These are phyloP conservation scores for Plebejus argus DNA, from an alignment of 2,888 invertebrate species.

Conservation along the genomic window DNA sequence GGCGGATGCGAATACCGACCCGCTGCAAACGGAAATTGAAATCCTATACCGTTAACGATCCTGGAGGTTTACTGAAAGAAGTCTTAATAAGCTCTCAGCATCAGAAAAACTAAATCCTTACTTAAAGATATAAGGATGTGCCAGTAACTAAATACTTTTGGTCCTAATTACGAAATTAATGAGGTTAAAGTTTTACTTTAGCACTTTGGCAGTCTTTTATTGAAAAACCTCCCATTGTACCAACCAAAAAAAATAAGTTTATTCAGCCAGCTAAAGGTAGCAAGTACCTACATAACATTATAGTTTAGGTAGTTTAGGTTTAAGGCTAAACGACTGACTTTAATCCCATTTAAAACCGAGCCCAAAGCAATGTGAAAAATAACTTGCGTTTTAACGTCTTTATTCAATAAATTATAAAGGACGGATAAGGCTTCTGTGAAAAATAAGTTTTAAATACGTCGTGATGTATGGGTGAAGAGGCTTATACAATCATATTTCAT, in stretches of 20 bases:
- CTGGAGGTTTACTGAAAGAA: background rate
- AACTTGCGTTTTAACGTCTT: background rate
- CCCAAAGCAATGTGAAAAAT: background rate
- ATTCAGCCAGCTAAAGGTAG: too few relatives aligned
- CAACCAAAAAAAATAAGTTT: too few relatives aligned
- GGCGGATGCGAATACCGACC: background rate
- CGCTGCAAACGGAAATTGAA: constrained; percentile 14
- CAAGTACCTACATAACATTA: too few relatives aligned
- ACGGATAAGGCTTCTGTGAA: background rate
- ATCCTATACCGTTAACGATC: constrained; percentile 8
- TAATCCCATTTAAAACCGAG: background rate
- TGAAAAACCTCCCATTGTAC: too few relatives aligned
- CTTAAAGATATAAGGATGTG: background rate
- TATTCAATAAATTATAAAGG: background rate
- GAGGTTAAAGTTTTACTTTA: background rate
- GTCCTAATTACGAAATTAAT: background rate
- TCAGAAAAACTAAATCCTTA: background rate
- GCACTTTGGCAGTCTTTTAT: too few relatives aligned
- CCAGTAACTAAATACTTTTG: background rate
- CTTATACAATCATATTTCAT: constrained; percentile 3
- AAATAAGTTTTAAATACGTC: background rate
- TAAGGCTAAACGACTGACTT: too few relatives aligned
- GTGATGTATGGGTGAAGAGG: constrained; percentile 4
- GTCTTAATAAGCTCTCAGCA: background rate
- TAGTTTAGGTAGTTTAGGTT: too few relatives aligned